Base-by-base conservation (phyloP, 2,113 vertebrate genomes). In the Thamnaconus septentrionalis region DNA sequence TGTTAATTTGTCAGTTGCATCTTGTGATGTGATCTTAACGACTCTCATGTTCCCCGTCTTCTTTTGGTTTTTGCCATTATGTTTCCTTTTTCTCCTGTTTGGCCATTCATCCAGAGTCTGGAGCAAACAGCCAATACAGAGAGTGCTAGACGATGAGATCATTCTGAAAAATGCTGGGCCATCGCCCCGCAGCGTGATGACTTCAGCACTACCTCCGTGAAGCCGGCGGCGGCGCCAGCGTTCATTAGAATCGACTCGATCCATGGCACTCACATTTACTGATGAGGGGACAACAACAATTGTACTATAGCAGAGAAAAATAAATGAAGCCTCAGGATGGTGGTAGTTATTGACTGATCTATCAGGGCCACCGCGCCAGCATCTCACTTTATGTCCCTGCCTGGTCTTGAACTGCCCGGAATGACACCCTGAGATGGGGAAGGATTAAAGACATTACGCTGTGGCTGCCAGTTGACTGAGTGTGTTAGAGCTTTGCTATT, bases 341-440 rank as follows among this genome's bases (percentile, higher is more conserved):
- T 51, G 80, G 53, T 54, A 66, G 75, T 80, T 76, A 71, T 66
- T 71, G 52, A 51, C 72, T 5, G 39, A 73, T 67, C 43, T 57
- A 59, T 75, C 69, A 80, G 71, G 74, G 62, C 74, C 65, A 73
- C 60, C 51, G 40, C 4, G 46, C 54, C 56, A n/a, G 46, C 61
- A 75, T 72, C 59, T 66, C 77, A 72, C 56, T 85, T 70, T 77
- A 75, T 73, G 74, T 62, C 70, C 61, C 71, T 63, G 59, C 72
- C 61, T 40, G 39, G 52, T 54, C 5, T 53, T 18, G 42, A 11
- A 42, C 6, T 1, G 54, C 64, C 53, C 68, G 54, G 51, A 68
- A 74, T 59, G 66, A 60, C 8, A 7, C 53, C 10, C 61, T 11
- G 70, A 71, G 65, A 62, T 47, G 51, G 31, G 39, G 59, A 61